Evolutionary conservation across 2,888 invertebrate genomes (phyloP), one percentile per base, ranked within the genome.

Genomic region (Lasius platythorax): DNA sequence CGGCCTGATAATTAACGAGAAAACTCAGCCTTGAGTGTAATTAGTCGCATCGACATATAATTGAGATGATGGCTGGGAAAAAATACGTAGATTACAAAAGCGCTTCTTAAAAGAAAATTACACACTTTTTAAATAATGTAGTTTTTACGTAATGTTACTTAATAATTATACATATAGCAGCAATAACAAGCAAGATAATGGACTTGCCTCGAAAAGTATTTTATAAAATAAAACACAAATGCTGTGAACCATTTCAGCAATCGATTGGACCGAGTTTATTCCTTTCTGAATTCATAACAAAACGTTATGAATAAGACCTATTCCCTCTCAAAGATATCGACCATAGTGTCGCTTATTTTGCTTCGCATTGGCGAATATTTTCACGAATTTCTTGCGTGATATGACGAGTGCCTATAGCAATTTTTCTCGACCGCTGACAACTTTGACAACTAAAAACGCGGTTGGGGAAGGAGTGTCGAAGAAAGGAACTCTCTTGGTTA

Each of bases 361-460:
- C 28, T 23, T 15, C 0, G n/a, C 37, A 28, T 40, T n/a, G 40
- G 40, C 66, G 28, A 23, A 67, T 43, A 43, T 43, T 23, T 67
- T 67, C 43, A 33, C 23, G 67, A 67, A 67, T 43, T 66, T 66
- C 6, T 43, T 67, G 23, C 66, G 11, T 9, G 40, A 40, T 40
- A 40, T 28, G 46, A 67, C 46, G 28, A 23, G 28, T 23, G 28
- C 23, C n/a, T 23, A 23, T 53, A 53, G n/a, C 50, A 53, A 53
- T 53, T 53, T 53, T 53, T 53, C n/a, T 2, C 50, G n/a, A n/a
- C 18, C 8, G 8, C 1, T 67, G 67, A 67, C 67, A 67, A 67
- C 23, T 67, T 67, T 67, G 67, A 67, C 67, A 33, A 67, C 43
- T 67, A 43, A 43, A 67, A 67, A 46, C 8, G 15, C 18, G 43